Base-by-base conservation (phyloP, 2,888 invertebrate species). In the Yponomeuta evonymella region DNA sequence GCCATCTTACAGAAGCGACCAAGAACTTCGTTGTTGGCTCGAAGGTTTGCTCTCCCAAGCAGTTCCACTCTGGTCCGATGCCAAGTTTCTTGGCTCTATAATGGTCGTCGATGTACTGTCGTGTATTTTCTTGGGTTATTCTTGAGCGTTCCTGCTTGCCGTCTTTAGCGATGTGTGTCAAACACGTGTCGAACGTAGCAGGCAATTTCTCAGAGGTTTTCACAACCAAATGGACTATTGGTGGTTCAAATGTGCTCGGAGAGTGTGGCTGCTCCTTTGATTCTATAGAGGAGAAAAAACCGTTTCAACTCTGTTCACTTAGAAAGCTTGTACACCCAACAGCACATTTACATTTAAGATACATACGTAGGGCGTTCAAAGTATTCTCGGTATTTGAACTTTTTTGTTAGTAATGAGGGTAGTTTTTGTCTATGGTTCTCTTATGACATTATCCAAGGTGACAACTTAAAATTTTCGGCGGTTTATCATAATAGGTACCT, bases 1-100 rank as follows among this genome's bases (percentile, higher is more conserved):
- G 94, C 97, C 97, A 97, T 82, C 96, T 95, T 1, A 97, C 95
- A 0, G 96, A 94, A 58, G 96, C 90, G 77, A 96, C 96, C 36
- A 97, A 86, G 48, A 97, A 85, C 79, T 96, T 96, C 0, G 96
- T 95, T 0, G 96, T 95, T 0, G 95, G 94, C 80, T 96, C 95
- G 80, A 95, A 95, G 23, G 94, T 88, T 76, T 93, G 94, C 79
- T 95, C 94, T 8, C 93, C 71, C 36, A 67, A 10, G 11, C 30
- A 36, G 33, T 9, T n/a, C 67, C 36, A 43, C 11, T 71, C 73
- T 69, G 43, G 67, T 12, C 51, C 51, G 12, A 58, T 58, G 51
- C 12, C 15, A 58, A 3, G 51, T 12, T 58, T 58, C 15, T 58
- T 58, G 15, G 9, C 43, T 43, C 15, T 12, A 15, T 58, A 15